Evolutionary conservation across 2,797 vertebrate species (phyloP).

Genomic region (Crypturellus tataupa): DNA sequence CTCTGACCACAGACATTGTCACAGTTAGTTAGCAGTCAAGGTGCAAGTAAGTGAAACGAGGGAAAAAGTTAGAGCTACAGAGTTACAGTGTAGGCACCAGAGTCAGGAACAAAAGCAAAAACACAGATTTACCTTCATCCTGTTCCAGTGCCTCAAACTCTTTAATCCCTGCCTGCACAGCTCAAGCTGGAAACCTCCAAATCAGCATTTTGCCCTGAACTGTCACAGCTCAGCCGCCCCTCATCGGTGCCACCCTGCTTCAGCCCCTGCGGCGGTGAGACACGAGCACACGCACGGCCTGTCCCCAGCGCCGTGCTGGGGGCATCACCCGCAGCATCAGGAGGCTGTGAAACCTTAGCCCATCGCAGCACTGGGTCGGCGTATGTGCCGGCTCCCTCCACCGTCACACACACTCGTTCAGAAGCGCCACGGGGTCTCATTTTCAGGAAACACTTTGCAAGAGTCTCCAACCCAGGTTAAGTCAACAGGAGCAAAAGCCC

Average conservation of each 20-base stretch:
- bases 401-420: not conserved
- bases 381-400: not conserved
- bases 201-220: not conserved
- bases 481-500: not conserved
- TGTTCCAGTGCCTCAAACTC: not conserved
- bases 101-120: not conserved
- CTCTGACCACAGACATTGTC: not conserved
- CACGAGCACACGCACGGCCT: not conserved
- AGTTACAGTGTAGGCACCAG: not conserved
- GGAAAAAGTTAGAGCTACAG: not conserved
- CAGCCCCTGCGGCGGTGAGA: not conserved
- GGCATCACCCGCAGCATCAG: not conserved
- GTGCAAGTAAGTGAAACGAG: not conserved
- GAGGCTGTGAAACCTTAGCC: not conserved
- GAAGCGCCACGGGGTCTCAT: not conserved
- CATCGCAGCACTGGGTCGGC: not conserved
- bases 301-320: not conserved
- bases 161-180: not conserved
- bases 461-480: not conserved
- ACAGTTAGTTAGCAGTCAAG: not conserved
- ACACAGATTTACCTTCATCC: not conserved
- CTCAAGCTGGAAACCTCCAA: not conserved
- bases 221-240: not conserved
- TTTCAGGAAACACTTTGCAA: not conserved
- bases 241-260: not conserved